These are phyloP conservation scores for Philypnodon macrostomus DNA, from an alignment of 2,797 vertebrate species.

Conservation along the genomic window DNA sequence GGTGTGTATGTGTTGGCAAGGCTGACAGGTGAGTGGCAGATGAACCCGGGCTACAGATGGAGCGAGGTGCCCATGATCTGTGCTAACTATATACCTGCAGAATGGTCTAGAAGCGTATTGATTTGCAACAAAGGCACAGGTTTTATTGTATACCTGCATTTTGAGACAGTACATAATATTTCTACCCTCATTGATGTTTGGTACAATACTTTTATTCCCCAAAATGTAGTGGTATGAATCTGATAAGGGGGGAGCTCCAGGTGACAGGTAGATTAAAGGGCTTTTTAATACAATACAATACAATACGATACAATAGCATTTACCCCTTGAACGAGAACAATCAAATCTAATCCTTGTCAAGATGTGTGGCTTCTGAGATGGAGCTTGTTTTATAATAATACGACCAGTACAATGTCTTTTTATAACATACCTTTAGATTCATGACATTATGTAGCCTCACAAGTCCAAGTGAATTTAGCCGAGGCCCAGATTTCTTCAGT, in stretches of 20 bases:
- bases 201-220: too few species aligned
- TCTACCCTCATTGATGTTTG: too few species aligned
- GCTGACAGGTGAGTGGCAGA: slow-evolving; percentile 46
- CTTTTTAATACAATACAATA: too few species aligned
- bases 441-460: background rate
- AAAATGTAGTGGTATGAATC: too few species aligned
- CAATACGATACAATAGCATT: too few species aligned
- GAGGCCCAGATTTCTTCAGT: slow-evolving; percentile 3
- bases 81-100: slow-evolving; percentile 3
- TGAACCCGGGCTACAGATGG: slow-evolving; percentile 18
- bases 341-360: too few species aligned
- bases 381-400: background rate
- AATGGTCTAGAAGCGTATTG: background rate
- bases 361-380: too few species aligned
- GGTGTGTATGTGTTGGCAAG: slow-evolving; percentile 5
- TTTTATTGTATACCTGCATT: too few species aligned
- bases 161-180: too few species aligned
- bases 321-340: too few species aligned
- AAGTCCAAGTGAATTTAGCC: slow-evolving; percentile 1
- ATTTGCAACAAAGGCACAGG: background rate
- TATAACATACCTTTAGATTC: background rate
- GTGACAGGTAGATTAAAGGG: too few species aligned
- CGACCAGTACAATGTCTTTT: background rate
- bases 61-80: slow-evolving; percentile 12
- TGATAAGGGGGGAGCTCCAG: too few species aligned